Evolutionary conservation across 2,888 invertebrate species (phyloP).

Genomic region (Eugnorisma glareosa): DNA sequence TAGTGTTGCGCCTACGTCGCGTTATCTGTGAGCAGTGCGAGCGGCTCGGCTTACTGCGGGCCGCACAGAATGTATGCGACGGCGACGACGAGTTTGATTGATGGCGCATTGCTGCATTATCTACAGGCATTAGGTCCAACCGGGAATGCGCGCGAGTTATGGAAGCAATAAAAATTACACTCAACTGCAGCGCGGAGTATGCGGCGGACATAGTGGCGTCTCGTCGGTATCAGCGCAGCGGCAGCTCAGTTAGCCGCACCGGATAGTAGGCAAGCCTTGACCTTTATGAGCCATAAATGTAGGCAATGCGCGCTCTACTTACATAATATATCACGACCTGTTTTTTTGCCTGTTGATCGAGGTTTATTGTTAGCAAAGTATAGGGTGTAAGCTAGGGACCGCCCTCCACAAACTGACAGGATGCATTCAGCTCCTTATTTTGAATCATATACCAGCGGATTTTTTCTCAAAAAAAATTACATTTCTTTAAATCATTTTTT

Average conservation of each 20-base stretch:
- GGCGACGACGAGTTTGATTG: slow-evolving; percentile 65
- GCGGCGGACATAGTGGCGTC: slow-evolving; percentile 25
- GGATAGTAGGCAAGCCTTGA: slow-evolving; percentile 33
- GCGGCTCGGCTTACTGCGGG: slow-evolving; percentile 48
- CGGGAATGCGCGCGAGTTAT: slow-evolving; percentile 63
- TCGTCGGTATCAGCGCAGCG: slow-evolving; percentile 8
- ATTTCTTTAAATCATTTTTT: too few relatives aligned
- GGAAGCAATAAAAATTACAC: slow-evolving; percentile 60
- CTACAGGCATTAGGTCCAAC: slow-evolving; percentile 59
- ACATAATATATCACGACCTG: neutral
- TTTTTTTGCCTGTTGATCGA: slow-evolving; percentile 6
- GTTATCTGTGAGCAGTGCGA: slow-evolving; percentile 59
- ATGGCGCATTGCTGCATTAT: slow-evolving; percentile 67
- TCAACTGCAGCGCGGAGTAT: slow-evolving; percentile 32
- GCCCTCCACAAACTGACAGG: too few relatives aligned
- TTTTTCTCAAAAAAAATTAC: too few relatives aligned
- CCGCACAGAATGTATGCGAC: slow-evolving; percentile 51
- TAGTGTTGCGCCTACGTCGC: slow-evolving; percentile 64
- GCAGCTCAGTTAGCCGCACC: slow-evolving; percentile 5
- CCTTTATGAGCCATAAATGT: slow-evolving; percentile 18
- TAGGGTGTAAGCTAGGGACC: too few relatives aligned
- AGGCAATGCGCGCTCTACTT: slow-evolving; percentile 1
- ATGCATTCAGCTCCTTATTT: too few relatives aligned
- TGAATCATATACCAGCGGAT: too few relatives aligned
- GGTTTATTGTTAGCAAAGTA: neutral